Conservation (phyloP, 2,113 vertebrate species). For the Psophia crepitans region DNA sequence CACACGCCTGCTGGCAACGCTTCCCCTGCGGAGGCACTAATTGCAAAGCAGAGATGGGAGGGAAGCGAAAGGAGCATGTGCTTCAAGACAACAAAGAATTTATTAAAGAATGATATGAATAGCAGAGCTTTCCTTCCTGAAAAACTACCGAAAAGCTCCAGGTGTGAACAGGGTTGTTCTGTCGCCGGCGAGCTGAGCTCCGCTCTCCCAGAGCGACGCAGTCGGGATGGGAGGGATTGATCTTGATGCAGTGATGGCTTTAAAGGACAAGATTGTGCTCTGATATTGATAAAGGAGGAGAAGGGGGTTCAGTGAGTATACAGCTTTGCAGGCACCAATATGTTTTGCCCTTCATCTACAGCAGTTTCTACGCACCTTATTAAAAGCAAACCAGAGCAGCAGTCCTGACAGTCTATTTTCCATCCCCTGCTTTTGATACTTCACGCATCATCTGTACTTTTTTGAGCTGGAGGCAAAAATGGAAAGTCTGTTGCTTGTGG, state of each 20-base stretch:
- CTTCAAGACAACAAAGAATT: neutral
- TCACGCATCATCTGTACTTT: neutral
- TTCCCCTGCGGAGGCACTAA: neutral
- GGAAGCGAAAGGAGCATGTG: neutral
- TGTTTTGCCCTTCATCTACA: neutral
- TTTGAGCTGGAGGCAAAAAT: neutral
- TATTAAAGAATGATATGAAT: neutral
- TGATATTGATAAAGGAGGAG: neutral
- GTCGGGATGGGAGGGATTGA: neutral
- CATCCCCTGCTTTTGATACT: neutral
- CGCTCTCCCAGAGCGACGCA: neutral
- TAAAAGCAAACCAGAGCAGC: neutral
- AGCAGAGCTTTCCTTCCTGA: neutral
- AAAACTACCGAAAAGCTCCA: neutral
- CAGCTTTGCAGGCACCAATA: neutral
- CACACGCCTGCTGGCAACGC: neutral
- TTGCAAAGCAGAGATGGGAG: neutral
- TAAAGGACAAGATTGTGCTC: neutral
- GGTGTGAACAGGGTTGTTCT: neutral
- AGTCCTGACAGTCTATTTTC: neutral
- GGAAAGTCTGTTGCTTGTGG: neutral
- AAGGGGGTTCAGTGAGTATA: neutral
- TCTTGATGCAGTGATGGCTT: neutral
- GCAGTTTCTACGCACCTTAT: neutral
- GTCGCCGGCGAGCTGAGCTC: neutral